These are phyloP conservation scores for Clangula hyemalis DNA, from an alignment of 2,797 vertebrate genomes.

Conservation along the genomic window DNA sequence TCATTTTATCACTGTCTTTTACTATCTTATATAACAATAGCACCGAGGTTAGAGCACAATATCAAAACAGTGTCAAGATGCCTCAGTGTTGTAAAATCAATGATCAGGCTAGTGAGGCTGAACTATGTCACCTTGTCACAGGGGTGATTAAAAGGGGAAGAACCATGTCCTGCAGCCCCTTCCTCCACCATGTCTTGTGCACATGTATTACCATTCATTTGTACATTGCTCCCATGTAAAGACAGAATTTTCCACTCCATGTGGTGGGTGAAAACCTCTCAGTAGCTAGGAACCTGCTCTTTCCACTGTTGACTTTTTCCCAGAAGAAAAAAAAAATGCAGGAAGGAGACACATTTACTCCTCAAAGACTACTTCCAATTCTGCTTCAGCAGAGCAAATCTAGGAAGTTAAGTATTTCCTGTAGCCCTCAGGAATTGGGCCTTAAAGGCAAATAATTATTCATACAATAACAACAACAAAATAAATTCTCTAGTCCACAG, in stretches of 20 bases:
- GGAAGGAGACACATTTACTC: not conserved
- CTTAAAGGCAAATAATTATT: not conserved
- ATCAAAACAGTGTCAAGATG: not conserved
- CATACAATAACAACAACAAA: not conserved
- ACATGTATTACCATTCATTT: not conserved
- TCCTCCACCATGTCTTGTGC: not conserved
- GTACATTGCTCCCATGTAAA: fast-evolving
- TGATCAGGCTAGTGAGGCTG: not conserved
- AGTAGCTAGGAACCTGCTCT: not conserved
- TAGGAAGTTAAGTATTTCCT: not conserved
- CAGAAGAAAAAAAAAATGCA: not conserved
- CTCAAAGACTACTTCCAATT: not conserved
- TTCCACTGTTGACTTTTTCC: not conserved
- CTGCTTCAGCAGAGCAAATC: not conserved
- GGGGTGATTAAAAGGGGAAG: fast-evolving
- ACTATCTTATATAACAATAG: not conserved
- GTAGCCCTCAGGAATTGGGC: not conserved
- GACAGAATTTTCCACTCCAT: not conserved
- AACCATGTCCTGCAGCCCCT: not conserved
- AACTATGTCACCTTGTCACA: not conserved
- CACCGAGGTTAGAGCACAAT: not conserved
- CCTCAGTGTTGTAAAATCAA: not conserved
- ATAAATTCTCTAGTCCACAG: not conserved
- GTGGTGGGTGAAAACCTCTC: not conserved
- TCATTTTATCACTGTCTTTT: not conserved